Base-by-base conservation (phyloP, 2,113 vertebrate genomes). In the Hippocampus zosterae region DNA sequence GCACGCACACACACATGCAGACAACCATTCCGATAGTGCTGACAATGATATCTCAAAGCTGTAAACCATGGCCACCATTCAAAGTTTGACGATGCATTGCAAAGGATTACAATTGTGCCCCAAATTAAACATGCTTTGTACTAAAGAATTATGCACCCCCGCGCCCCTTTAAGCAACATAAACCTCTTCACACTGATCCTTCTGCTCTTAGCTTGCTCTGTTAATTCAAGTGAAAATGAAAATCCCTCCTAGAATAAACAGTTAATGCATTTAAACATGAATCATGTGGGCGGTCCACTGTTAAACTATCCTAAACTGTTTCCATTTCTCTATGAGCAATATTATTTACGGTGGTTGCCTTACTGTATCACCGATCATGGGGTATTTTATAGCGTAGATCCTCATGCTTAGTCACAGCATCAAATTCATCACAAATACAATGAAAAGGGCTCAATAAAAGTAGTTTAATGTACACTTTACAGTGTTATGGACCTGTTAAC, bases 381-480 rank as follows among this genome's bases (percentile, higher is more conserved):
- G 8, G 41, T 60, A 91, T 93, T 93, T 90, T 92, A 94, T 91
- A 92, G 94, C 89, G 89, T 95, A 92, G 91, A 94, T 93, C 93
- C 93, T 92, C 91, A 89, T 89, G 88, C 87, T 94, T 90, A 91
- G 94, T 96, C 93, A 94, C 94, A 94, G 93, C 91, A 88, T 89
- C 88, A 78, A 90, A 88, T 92, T 93, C 92, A 93, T 93, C 92
- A 91, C 92, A 92, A 93, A 94, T 93, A 92, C 94, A 96, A 95
- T 78, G 89, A 92, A 90, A 88, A 85, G 83, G 64, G 92, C 89
- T 97, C 94, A 93, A 95, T 95, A 94, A 94, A 96, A 94, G 92
- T 93, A 94, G 96, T 95, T 95, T 94, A 95, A 95, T 93, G 89
- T 93, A 95, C 95, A 96, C 92, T 96, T 95, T 94, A 94, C 92